A percentile compares a stretch with the other conserved stretches of the same genome.
Evolutionary conservation across 2,888 invertebrate genomes (phyloP).

Genomic region (Pammene aurita): DNA sequence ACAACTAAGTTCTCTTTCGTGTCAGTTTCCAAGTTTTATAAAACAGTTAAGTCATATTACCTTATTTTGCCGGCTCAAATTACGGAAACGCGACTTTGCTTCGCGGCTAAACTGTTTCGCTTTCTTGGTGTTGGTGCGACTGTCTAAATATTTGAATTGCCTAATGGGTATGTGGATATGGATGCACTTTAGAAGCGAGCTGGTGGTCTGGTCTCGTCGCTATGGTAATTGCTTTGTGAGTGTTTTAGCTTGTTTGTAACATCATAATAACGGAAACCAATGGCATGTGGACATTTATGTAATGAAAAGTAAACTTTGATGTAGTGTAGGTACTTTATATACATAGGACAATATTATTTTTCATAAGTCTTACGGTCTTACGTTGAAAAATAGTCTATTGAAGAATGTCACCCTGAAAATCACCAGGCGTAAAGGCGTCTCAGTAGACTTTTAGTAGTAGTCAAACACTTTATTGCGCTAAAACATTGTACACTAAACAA

Average conservation of each 20-base stretch:
- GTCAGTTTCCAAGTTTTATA: no score
- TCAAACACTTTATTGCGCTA: no score
- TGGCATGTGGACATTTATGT: not conserved
- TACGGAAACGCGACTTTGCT: conserved; percentile 48
- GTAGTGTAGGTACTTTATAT: no score
- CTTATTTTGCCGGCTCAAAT: conserved; percentile 52
- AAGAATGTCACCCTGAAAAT: no score
- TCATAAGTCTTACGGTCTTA: no score
- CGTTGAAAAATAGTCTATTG: no score
- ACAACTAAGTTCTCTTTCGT: not conserved
- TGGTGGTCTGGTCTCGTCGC: conserved; percentile 13
- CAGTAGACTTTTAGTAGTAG: no score
- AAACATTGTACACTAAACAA: no score
- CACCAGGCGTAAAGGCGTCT: no score
- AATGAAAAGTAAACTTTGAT: no score
- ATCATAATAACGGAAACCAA: not conserved
- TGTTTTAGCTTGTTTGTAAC: conserved; percentile 26
- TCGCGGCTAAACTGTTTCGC: conserved; percentile 51
- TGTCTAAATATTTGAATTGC: conserved; percentile 68
- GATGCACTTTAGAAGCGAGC: conserved; percentile 48
- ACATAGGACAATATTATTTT: no score
- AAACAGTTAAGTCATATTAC: conserved; percentile 18
- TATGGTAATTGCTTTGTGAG: conserved; percentile 14
- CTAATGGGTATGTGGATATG: conserved; percentile 55
- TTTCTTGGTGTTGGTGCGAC: conserved; percentile 56